These are phyloP conservation scores for Heliconius charithonia DNA, from an alignment of 2,888 invertebrate genomes.

Conservation along the genomic window DNA sequence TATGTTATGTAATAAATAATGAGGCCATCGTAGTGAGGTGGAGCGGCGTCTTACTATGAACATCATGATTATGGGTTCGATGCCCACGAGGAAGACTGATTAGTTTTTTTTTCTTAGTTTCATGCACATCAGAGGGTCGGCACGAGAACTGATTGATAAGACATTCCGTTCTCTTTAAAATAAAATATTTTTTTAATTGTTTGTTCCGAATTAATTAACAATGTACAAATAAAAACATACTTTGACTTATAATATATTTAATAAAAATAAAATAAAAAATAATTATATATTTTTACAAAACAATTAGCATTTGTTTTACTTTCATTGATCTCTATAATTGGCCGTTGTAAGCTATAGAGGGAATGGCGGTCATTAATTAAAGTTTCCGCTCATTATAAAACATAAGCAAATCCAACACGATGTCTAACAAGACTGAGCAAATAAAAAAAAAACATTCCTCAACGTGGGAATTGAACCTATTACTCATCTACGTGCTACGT, in stretches of 20 bases:
- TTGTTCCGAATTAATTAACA: too few relatives aligned
- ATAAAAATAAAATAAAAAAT: too few relatives aligned
- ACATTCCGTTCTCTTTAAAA: background rate
- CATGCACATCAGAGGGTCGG: background rate
- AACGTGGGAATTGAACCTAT: background rate
- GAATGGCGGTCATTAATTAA: background rate
- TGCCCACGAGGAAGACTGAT: too few relatives aligned
- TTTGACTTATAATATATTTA: too few relatives aligned
- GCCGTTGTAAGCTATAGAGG: background rate
- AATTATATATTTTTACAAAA: background rate
- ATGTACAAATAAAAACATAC: too few relatives aligned
- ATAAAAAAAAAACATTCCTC: background rate
- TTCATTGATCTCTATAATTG: background rate
- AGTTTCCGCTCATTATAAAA: background rate
- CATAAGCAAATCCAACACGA: background rate
- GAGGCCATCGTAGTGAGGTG: background rate
- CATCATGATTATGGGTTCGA: background rate
- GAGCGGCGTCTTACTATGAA: background rate
- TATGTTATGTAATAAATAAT: background rate
- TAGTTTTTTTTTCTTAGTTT: background rate
- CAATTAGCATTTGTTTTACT: background rate
- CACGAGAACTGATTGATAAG: background rate
- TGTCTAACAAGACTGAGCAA: background rate
- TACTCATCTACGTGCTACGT: background rate
- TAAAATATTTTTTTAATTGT: too few relatives aligned